Evolutionary conservation across 2,888 invertebrate species (phyloP).

Genomic region (Microctonus brassicae): DNA sequence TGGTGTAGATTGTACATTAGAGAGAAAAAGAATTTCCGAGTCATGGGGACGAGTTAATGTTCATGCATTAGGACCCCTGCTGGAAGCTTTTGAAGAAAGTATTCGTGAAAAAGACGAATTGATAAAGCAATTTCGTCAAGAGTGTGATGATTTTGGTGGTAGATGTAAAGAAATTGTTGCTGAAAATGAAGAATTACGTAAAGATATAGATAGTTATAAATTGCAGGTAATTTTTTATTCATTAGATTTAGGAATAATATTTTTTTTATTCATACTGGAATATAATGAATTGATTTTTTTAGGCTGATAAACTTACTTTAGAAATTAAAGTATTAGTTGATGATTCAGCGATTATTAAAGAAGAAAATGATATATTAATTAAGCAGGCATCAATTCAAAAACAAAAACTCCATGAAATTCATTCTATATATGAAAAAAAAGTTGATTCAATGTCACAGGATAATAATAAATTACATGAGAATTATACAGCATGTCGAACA

Average conservation of each 20-base stretch:
- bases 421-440: conserved; percentile 81
- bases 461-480: conserved; percentile 76
- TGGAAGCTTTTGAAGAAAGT: conserved; percentile 85
- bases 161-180: conserved; percentile 78
- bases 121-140: conserved; percentile 78
- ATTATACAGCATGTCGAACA: conserved; percentile 73
- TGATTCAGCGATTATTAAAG: conserved; percentile 61
- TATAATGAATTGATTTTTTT: background rate
- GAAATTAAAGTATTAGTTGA: conserved; percentile 61
- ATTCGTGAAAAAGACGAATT: conserved; percentile 82
- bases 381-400: conserved; percentile 80
- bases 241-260: no score
- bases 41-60: conserved; percentile 74
- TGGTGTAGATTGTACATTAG: conserved; percentile 61
- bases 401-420: conserved; percentile 80
- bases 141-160: conserved; percentile 80
- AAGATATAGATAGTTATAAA: conserved; percentile 71
- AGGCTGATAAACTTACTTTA: conserved; percentile 61
- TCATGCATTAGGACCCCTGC: conserved; percentile 79
- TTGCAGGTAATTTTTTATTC: conserved; percentile 55
- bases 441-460: conserved; percentile 77
- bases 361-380: conserved; percentile 70
- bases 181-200: conserved; percentile 78
- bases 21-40: conserved; percentile 69
- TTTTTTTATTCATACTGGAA: background rate